Evolutionary conservation across 2,113 vertebrate species (phyloP).

Genomic region (Typhlomys cinereus): DNA sequence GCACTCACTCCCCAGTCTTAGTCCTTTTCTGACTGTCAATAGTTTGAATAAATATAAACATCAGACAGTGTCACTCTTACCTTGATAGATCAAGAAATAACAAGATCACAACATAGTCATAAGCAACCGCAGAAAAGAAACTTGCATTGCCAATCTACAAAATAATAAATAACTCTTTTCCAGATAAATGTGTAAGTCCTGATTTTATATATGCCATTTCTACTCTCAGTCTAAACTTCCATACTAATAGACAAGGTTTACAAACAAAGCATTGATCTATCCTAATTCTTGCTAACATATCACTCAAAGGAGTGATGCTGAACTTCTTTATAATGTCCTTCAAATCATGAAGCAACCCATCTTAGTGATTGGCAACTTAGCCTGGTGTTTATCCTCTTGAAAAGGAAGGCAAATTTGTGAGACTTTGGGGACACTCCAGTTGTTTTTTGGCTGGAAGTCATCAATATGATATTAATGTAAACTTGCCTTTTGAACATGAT

Average conservation of each 20-base stretch:
- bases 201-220: neutral
- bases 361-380: neutral
- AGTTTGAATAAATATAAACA: constrained; percentile 6
- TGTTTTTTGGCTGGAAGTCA: neutral
- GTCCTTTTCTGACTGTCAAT: neutral
- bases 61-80: neutral
- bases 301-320: neutral
- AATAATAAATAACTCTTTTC: neutral
- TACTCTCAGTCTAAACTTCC: neutral
- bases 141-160: neutral
- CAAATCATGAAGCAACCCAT: neutral
- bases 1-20: neutral
- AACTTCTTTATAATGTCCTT: neutral
- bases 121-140: neutral
- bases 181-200: neutral
- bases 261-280: neutral
- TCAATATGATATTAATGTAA: neutral
- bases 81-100: neutral
- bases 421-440: neutral
- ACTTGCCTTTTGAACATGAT: neutral
- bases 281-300: neutral
- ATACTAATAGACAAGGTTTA: neutral
- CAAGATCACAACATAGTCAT: neutral
- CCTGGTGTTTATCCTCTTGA: neutral
- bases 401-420: neutral